Percentiles rank a stretch among this genome's conserved stretches.
Evolutionary conservation across 2,888 invertebrate genomes (phyloP).

Genomic region (Euclidia mi): DNA sequence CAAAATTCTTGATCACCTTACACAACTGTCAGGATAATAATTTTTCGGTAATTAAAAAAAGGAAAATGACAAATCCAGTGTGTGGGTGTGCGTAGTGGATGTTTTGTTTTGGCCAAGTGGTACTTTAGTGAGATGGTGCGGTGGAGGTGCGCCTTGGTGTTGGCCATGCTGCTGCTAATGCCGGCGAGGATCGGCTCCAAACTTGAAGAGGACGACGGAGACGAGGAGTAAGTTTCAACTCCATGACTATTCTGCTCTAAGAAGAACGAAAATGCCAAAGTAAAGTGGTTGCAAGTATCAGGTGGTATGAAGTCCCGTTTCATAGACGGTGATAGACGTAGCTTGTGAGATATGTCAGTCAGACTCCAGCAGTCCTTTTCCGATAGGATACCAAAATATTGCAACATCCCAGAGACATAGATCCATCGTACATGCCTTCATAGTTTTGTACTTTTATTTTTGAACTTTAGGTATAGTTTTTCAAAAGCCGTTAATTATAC

Average conservation of each 20-base stretch:
- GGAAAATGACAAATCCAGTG: conserved; percentile 83
- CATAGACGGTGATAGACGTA: no score
- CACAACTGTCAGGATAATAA: conserved; percentile 51
- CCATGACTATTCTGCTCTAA: not conserved
- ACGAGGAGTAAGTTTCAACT: conserved; percentile 65
- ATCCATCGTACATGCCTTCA: no score
- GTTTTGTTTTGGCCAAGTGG: conserved; percentile 45
- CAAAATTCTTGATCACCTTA: conserved; percentile 63
- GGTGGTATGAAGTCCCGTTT: no score
- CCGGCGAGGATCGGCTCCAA: conserved; percentile 68
- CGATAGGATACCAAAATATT: no score
- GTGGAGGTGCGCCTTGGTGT: conserved; percentile 76
- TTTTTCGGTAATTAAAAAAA: conserved; percentile 64
- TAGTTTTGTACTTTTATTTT: no score
- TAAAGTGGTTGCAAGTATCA: not conserved
- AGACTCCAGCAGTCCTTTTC: no score
- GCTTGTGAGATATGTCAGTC: no score
- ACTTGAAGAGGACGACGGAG: conserved; percentile 71
- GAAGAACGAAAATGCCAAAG: not conserved
- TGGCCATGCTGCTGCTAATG: conserved; percentile 77
- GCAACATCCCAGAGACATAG: no score
- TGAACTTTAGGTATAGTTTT: no score
- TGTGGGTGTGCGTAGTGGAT: conserved; percentile 63
- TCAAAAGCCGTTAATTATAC: no score
- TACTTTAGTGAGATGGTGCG: conserved; percentile 74